These are phyloP conservation scores for Leptopilina myrica DNA, from an alignment of 2,888 invertebrate genomes.

Conservation along the genomic window DNA sequence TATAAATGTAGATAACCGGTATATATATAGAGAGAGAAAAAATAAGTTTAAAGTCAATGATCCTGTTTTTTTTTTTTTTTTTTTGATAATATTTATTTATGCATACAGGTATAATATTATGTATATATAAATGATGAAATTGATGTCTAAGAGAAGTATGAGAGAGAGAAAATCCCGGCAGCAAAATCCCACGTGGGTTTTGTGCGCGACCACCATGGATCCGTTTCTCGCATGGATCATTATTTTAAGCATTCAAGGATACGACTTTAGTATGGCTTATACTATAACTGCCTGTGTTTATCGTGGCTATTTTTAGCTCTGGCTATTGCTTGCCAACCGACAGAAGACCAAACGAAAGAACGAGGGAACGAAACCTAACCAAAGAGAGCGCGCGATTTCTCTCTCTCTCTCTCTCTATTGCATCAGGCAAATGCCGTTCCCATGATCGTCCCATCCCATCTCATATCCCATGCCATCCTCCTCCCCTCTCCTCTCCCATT, in stretches of 20 bases:
- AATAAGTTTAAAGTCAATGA: no score
- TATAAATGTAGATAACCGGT: no score
- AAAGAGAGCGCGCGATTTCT: no score
- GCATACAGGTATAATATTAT: no score
- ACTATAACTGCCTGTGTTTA: slow-evolving; percentile 72
- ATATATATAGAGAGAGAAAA: no score
- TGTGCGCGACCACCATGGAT: slow-evolving; percentile 61
- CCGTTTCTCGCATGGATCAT: slow-evolving; percentile 52
- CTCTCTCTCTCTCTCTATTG: not conserved
- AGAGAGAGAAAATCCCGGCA: slow-evolving; percentile 35
- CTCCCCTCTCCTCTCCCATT: no score
- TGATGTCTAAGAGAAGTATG: not conserved
- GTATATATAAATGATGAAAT: not conserved
- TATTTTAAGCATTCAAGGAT: slow-evolving; percentile 60
- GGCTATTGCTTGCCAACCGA: slow-evolving; percentile 71
- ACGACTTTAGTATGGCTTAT: slow-evolving; percentile 61
- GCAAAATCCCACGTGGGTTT: slow-evolving; percentile 62
- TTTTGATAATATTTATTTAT: not conserved
- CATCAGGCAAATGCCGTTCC: slow-evolving; percentile 24
- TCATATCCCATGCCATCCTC: not conserved
- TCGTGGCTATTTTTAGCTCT: slow-evolving; percentile 73
- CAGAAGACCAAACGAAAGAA: slow-evolving; percentile 56
- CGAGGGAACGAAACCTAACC: slow-evolving; percentile 7
- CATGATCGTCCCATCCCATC: slow-evolving; percentile 26
- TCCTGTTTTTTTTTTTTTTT: no score